Evolutionary conservation across 2,113 vertebrate genomes (phyloP).

Genomic region (Podarcis cretensis): DNA sequence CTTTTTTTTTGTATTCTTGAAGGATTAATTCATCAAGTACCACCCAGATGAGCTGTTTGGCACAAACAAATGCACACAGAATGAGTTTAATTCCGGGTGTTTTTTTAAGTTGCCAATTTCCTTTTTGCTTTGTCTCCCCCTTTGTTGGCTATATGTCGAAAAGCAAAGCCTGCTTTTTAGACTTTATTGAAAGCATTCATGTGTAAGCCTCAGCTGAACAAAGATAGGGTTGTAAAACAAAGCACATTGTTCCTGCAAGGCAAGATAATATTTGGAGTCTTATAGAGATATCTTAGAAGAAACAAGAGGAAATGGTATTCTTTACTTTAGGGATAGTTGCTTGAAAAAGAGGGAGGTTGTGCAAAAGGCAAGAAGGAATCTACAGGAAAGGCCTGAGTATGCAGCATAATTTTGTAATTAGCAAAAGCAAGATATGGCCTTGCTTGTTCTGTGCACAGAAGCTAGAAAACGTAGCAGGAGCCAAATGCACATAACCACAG

Average conservation of each 20-base stretch:
- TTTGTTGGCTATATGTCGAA: slow-evolving; percentile 12
- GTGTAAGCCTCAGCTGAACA: slow-evolving; percentile 23
- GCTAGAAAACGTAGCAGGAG: background rate
- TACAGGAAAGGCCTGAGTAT: background rate
- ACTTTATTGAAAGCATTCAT: slow-evolving; percentile 10
- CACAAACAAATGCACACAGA: slow-evolving; percentile 3
- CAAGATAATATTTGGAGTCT: slow-evolving; percentile 22
- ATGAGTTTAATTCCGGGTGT: background rate
- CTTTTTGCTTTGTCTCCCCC: slow-evolving; percentile 23
- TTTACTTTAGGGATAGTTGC: background rate
- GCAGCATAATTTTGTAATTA: background rate
- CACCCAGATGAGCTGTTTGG: slow-evolving; percentile 33
- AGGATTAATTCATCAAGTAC: slow-evolving; percentile 12
- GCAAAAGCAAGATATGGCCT: background rate
- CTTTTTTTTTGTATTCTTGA: slow-evolving; percentile 1
- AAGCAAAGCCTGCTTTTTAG: slow-evolving; percentile 28
- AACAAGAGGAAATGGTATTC: background rate
- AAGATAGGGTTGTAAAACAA: slow-evolving; percentile 5
- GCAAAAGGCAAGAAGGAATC: background rate
- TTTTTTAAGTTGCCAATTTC: slow-evolving; percentile 23
- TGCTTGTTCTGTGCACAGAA: background rate
- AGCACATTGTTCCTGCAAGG: background rate
- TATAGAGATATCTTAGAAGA: background rate
- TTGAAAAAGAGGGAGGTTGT: background rate
- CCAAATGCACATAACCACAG: background rate